Base-by-base conservation (phyloP, 2,797 vertebrate genomes). In the Acrossocheilus fasciatus region DNA sequence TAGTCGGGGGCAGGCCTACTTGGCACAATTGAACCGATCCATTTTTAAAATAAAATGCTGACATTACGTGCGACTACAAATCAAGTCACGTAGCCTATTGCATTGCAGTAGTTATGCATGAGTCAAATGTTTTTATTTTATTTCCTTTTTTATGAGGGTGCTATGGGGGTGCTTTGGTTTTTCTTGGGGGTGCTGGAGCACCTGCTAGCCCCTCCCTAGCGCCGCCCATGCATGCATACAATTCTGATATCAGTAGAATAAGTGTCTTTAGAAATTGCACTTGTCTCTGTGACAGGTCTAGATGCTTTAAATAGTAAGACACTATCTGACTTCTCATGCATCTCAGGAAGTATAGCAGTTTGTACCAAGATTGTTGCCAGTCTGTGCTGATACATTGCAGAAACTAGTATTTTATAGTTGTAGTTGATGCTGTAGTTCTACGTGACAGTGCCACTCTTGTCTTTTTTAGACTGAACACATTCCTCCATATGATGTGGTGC, bases 401-500 rank as follows among this genome's bases (percentile, higher is more conserved):
- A 82, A 41, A n/a, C 30, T 6, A 36, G 26, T 47, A 26, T 34
- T 17, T 62, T 62, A 3, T 50, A 12, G 26, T 45, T 62, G 9
- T 78, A 30, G 4, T 50, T 54, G 45, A 39, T 39, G 17, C 45
- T 76, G 8, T 68, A 47, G n/a, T 18, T 57, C 36, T 75, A 26
- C 50, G 41, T 74, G 39, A 74, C 10, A 39, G 17, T 64, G 14
- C 6, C 83, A 59, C 75, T 88, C 52, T 82, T 79, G 12, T 75
- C 7, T 80, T 73, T 91, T 86, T 4, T 91, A 96, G 95, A 94
- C 97, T 30, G 98, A 99, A 92, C 97, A 97, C 59, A 93, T 98
- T 88, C 97, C 97, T 73, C 98, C 98, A 6, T 99, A 99, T 0
- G 98, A 99, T 3, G 98, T 99, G 91, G 98, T 99, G 70, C 98